Evolutionary conservation across 2,888 invertebrate species (phyloP).

Genomic region (Diarsia brunnea): DNA sequence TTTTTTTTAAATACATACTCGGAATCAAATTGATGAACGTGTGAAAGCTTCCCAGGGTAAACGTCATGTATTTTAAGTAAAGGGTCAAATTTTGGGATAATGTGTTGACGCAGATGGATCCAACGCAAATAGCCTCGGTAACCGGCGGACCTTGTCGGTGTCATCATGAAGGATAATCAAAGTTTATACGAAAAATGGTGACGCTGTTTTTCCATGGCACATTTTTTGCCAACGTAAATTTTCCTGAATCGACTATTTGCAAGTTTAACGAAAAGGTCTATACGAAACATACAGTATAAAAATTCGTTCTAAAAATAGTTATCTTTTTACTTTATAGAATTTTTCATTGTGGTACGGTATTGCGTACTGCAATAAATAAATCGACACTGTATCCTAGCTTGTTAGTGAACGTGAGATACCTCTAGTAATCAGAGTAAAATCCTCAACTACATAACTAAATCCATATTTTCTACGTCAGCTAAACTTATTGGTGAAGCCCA

Average conservation of each 20-base stretch:
- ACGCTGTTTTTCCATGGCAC: conserved; percentile 19
- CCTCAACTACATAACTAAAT: background rate
- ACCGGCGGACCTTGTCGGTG: conserved; percentile 70
- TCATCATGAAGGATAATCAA: conserved; percentile 73
- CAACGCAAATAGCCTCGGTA: conserved; percentile 78
- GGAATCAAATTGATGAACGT: conserved; percentile 70
- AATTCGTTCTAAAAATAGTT: background rate
- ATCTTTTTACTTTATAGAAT: background rate
- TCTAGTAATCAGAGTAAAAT: conserved; percentile 1
- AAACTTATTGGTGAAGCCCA: conserved; percentile 1
- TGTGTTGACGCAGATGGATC: conserved; percentile 75
- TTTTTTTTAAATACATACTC: conserved; percentile 41
- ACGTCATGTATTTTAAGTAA: conserved; percentile 76
- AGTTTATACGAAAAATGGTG: conserved; percentile 49
- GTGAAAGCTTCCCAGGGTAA: conserved; percentile 75
- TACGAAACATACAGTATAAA: background rate
- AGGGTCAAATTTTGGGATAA: conserved; percentile 81
- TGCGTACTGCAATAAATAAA: background rate
- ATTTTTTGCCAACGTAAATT: conserved; percentile 15
- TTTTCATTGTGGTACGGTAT: background rate
- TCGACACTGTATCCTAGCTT: background rate
- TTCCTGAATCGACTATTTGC: conserved; percentile 8
- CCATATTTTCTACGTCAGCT: background rate
- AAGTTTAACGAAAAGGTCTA: background rate
- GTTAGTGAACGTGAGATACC: background rate